Evolutionary conservation across 2,888 invertebrate genomes (phyloP), one percentile per base, ranked within the genome.

Genomic region (Ceratothoa steindachneri): DNA sequence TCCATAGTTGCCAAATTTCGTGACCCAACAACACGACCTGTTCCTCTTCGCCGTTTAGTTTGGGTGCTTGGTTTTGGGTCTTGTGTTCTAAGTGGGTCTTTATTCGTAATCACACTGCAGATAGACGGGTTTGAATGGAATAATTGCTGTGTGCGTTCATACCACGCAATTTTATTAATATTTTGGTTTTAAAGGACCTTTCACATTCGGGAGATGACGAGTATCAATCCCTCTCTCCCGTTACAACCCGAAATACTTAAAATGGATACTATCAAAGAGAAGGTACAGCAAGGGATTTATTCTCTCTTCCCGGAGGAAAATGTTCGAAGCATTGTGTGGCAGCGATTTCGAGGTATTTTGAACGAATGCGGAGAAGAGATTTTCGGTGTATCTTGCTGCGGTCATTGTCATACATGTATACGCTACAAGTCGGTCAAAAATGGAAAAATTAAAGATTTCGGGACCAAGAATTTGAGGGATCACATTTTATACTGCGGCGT

Each of bases 341-440:
- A 60, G 19, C n/a, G 60, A 12, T 60, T 60, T 60, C n/a, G 60
- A 24, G 60, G 60, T 24, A 24, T 60, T 22, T 60, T 60, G 24
- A 24, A 60, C 27, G 60, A 60, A 60, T 60, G 24, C 60, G 60
- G 60, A 12, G 60, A 60, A 24, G 60, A 60, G 24, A 60, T 60
- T 22, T 60, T 60, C 24, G 60, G 60, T 60, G 60, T 60, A 24
- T 60, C 60, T 3, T 60, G 60, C 24, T 60, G 60, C 3, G 24
- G 12, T 12, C n/a, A 60, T 12, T 60, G 60, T 60, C 27, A 24
- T 3, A 24, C 60, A 1, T 60, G 60, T 24, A 24, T 60, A 12
- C 19, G 60, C 19, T 60, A 60, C 60, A 60, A 60, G 27, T n/a
- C 60, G 1, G 24, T 60, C 12, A 60, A 60, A 24, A 24, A 60